These are phyloP conservation scores for Melanostigma gelatinosum DNA, from an alignment of 2,113 vertebrate genomes.

Conservation along the genomic window DNA sequence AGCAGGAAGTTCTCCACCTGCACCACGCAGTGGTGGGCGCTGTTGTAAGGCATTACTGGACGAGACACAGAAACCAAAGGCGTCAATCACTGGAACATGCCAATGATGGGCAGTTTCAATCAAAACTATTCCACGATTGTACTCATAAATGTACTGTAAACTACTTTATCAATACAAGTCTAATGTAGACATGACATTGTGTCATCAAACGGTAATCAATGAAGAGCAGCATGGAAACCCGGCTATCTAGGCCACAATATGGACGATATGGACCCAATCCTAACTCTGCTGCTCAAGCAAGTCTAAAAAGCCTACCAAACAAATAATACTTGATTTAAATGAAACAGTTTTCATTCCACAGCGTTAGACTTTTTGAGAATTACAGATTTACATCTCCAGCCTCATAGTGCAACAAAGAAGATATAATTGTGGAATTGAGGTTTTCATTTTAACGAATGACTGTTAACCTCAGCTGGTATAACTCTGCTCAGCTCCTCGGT, in stretches of 20 bases:
- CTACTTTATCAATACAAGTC: background rate
- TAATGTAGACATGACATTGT: background rate
- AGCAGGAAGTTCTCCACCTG: slow-evolving; percentile 99
- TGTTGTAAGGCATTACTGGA: slow-evolving; percentile 99
- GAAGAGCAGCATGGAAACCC: background rate
- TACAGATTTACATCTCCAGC: background rate
- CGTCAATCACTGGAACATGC: background rate
- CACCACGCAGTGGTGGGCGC: slow-evolving; percentile 98
- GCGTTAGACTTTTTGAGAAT: background rate
- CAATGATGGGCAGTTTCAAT: background rate
- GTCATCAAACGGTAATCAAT: background rate
- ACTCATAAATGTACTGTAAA: background rate
- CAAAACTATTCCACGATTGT: background rate
- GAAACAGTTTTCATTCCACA: background rate
- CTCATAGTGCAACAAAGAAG: background rate
- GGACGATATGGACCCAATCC: background rate
- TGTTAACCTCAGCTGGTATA: no score
- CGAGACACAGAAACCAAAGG: slow-evolving; percentile 46
- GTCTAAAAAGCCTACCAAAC: background rate
- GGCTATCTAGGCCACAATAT: background rate
- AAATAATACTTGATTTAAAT: background rate
- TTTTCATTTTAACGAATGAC: background rate
- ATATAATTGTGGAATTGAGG: background rate
- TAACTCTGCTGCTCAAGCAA: background rate
- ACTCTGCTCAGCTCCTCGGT: no score